Percentiles rank a stretch among this genome's conserved stretches.
Conservation (phyloP, 2,888 invertebrate species). For the Tridacna crocea region DNA sequence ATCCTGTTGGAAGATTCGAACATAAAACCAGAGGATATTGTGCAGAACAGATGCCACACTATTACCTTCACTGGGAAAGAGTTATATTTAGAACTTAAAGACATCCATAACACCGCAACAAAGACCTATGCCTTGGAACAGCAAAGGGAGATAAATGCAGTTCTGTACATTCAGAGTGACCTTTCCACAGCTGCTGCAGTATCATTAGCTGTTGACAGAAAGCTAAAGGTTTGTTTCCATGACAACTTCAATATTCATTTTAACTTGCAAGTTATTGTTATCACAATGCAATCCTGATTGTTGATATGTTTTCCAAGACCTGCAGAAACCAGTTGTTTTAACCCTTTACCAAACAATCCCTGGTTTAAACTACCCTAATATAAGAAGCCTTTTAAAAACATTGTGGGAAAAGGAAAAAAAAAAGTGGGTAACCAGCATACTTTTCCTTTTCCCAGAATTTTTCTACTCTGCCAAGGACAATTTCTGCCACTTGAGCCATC, state of each 20-base stretch:
- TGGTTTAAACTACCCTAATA: no score
- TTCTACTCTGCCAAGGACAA: no score
- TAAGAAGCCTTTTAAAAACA: no score
- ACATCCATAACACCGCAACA: not conserved
- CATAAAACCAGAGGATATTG: not conserved
- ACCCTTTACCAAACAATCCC: no score
- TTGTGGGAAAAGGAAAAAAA: no score
- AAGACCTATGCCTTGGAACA: not conserved
- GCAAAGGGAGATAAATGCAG: conserved; percentile 19
- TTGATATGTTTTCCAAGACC: no score
- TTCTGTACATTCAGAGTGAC: conserved; percentile 18
- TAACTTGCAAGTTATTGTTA: no score
- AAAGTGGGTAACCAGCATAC: no score
- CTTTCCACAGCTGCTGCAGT: conserved; percentile 27
- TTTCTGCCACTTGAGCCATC: no score
- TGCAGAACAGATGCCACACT: not conserved
- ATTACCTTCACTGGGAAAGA: conserved; percentile 24
- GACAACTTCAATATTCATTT: not conserved
- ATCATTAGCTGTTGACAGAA: not conserved
- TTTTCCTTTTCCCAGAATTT: no score
- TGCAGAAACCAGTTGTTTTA: no score
- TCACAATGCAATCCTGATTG: no score
- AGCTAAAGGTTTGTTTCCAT: not conserved
- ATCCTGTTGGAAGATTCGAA: conserved; percentile 19
- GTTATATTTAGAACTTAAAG: conserved; percentile 20